Percentiles rank a stretch among this genome's conserved stretches.
Conservation (phyloP, 37 sponge, comb jelly and placozoan species). For the Aplysina aerophoba region DNA sequence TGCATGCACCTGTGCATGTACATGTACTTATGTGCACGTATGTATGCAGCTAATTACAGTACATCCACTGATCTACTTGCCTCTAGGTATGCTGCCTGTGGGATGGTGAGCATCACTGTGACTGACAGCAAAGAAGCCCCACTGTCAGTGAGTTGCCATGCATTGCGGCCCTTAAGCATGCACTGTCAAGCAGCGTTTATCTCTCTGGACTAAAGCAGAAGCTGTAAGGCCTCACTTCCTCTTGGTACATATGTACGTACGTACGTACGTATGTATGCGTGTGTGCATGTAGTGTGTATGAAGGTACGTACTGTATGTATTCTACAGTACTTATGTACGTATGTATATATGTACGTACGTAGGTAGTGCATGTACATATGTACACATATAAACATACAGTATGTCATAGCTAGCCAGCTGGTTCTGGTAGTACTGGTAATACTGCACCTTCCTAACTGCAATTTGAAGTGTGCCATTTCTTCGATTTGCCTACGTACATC, state of each 20-base stretch:
- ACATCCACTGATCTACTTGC: not conserved
- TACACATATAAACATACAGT: too few species aligned
- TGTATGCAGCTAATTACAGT: too few species aligned
- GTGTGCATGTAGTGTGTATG: conserved; percentile 1
- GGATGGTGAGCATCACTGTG: conserved; percentile 27
- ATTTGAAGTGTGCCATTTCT: too few species aligned
- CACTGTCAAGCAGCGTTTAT: too few species aligned
- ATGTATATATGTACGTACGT: not conserved
- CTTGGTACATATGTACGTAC: conserved; percentile 17
- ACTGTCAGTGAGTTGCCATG: not conserved
- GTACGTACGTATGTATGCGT: not conserved
- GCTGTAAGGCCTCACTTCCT: not conserved
- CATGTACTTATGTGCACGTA: too few species aligned
- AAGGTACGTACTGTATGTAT: not conserved
- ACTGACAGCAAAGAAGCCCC: not conserved
- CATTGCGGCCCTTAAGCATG: too few species aligned
- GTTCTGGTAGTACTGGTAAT: too few species aligned
- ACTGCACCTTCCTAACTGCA: too few species aligned
- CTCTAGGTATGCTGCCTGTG: conserved; percentile 58
- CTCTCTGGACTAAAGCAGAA: too few species aligned
- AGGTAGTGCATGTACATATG: not conserved
- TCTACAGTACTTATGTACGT: not conserved
- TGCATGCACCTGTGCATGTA: too few species aligned
- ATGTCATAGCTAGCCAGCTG: too few species aligned
- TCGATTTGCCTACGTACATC: too few species aligned